Evolutionary conservation across 2,888 invertebrate genomes (phyloP).

Genomic region (Lasioglossum calceatum): DNA sequence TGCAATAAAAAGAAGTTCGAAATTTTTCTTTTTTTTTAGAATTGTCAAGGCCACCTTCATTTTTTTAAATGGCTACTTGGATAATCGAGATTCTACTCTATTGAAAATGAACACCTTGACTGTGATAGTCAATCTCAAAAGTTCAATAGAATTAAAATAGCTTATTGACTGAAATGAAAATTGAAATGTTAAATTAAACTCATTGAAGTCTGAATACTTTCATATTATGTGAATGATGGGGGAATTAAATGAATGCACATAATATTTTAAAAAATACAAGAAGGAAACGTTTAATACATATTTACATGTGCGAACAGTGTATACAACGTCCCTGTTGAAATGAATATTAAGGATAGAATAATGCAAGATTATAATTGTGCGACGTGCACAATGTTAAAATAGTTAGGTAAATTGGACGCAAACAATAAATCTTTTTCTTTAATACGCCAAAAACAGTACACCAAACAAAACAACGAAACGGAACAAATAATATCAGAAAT

Average conservation of each 20-base stretch:
- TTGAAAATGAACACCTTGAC: no score
- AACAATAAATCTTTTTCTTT: conserved; percentile 30
- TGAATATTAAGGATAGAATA: conserved; percentile 45
- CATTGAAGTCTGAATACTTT: no score
- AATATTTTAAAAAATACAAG: conserved; percentile 72
- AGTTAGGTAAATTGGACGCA: conserved; percentile 59
- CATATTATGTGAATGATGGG: background rate
- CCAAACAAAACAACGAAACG: background rate
- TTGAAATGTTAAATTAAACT: no score
- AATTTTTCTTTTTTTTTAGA: no score
- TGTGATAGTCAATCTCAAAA: no score
- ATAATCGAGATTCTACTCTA: no score
- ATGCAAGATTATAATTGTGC: conserved; percentile 23
- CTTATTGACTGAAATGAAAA: no score
- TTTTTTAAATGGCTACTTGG: no score
- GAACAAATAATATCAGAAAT: background rate
- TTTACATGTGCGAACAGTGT: conserved; percentile 69
- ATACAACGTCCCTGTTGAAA: conserved; percentile 62
- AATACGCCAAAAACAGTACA: background rate
- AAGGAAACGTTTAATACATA: conserved; percentile 75
- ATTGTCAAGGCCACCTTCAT: no score
- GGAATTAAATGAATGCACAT: conserved; percentile 7
- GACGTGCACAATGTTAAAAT: conserved; percentile 38
- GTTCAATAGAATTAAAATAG: no score
- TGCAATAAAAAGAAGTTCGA: no score